Evolutionary conservation across 2,888 invertebrate genomes (phyloP), one percentile per base, ranked within the genome.

Genomic region (Kryphioiulus occultus): DNA sequence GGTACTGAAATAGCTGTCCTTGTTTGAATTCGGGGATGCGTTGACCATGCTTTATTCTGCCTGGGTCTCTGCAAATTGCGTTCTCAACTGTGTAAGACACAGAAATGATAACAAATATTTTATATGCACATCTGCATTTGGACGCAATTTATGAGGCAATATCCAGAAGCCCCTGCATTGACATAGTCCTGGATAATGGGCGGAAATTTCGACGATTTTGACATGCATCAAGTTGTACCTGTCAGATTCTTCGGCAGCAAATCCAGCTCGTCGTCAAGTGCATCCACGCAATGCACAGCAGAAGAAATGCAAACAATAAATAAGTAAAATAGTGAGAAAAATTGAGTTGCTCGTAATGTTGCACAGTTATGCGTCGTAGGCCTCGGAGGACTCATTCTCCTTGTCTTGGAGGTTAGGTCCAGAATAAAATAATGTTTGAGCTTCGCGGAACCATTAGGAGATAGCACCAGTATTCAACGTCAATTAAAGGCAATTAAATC

Each of bases 1-100:
- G 47, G 47, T 44, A 86, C 30, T 42, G 9, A 53, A 44, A 86
- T 26, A 47, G n/a, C 44, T 47, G 32, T 2, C 86, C 86, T 47
- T 86, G 53, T 26, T 86, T 86, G 53, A 86, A 42, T 26, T 47
- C 53, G 19, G 86, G 86, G 47, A 7, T 42, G n/a, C 86, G 42
- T 17, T 32, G 42, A 53, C 47, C 86, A n/a, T 86, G 86, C 26
- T 53, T 86, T 0, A 86, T 86, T 47, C 26, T 47, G 32, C 86
- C 86, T 12, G 86, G 86, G 47, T 86, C 86, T 26, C 32, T n/a
- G 47, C 86, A 86, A 44, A 30, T 15, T 30, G 30, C 1, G 78
- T 9, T 78, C 26, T 10, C 26, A 30, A 22, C 78, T 78, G 22
- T 22, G 10, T 15, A 78, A 10, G n/a, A n/a, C 53, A 15, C 15